Conservation (phyloP, 2,888 invertebrate genomes). For the Dolichomitus sp. region DNA sequence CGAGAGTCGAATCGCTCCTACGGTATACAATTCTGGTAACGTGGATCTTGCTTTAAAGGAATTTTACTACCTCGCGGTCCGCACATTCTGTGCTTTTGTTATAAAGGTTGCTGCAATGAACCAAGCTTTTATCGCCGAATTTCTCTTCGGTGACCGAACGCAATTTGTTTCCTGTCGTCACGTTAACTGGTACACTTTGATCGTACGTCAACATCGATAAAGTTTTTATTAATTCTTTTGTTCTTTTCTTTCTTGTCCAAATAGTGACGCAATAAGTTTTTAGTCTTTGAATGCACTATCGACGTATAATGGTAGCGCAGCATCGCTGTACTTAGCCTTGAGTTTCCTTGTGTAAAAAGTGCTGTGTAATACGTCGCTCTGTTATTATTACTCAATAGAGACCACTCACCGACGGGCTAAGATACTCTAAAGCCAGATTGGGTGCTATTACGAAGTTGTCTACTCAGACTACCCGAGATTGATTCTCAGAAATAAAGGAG, state of each 20-base stretch:
- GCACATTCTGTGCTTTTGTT: conserved; percentile 9
- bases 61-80: conserved; percentile 22
- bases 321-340: conserved; percentile 6
- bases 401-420: conserved; percentile 3
- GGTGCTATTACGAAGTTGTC: conserved; percentile 33
- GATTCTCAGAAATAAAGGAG: conserved; percentile 56
- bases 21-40: neutral
- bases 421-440: conserved; percentile 29
- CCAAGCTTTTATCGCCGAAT: conserved; percentile 29
- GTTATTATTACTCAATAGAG: conserved; percentile 50
- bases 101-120: conserved; percentile 24
- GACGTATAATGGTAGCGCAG: conserved; percentile 25
- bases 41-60: conserved; percentile 47
- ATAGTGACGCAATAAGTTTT: conserved; percentile 40
- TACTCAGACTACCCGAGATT: conserved; percentile 29
- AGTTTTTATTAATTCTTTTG: conserved; percentile 6
- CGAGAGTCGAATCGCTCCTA: conserved; percentile 14
- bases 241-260: conserved; percentile 13
- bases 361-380: conserved; percentile 50
- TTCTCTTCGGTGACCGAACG: conserved; percentile 13
- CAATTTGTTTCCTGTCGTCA: conserved; percentile 21
- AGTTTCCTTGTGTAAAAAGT: conserved; percentile 35
- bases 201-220: neutral
- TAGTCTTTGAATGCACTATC: neutral
- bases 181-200: neutral